Base-by-base conservation (phyloP, 2,113 vertebrate species). In the Pantherophis guttatus region DNA sequence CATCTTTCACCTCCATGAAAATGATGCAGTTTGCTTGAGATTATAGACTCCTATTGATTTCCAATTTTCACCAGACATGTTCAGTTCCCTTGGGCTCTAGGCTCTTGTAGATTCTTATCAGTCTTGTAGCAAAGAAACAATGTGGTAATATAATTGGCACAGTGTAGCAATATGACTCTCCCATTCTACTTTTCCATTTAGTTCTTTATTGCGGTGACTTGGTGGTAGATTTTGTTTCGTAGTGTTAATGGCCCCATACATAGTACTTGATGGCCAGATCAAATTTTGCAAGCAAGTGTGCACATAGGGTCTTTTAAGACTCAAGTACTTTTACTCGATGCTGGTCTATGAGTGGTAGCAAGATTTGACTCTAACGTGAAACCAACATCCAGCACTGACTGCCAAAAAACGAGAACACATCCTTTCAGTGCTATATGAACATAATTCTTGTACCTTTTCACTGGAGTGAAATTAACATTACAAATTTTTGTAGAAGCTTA, bases 31-130 rank as follows among this genome's bases (percentile, higher is more conserved):
- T 97, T 98, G 96, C 95, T 97, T 96, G 95, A 6, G 95, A 98
- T 98, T 98, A 98, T 98, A 98, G 97, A 98, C 97, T 96, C 95
- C 94, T 97, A 98, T 98, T 98, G 98, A 98, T 98, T 98, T 98
- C 98, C 97, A 97, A 57, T 98, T 98, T 98, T 98, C 95, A 96
- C 97, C 95, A 97, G 97, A 95, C 96, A 88, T 96, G 96, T 97
- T 97, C 88, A 23, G 94, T 96, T 98, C 97, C 96, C 96, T 95
- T 94, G 96, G 94, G 96, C 95, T 97, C 96, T 95, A 91, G 95
- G 90, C 62, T 90, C 97, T 95, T 97, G 94, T 97, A 97, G 97
- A 96, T 97, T 97, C 95, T 97, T 96, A 98, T 97, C 97, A 97
- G 96, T 97, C 97, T 97, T 97, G 93, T 95, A 95, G 96, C 91